These are phyloP conservation scores for Petrophora chlorosata DNA, from an alignment of 2,888 invertebrate genomes.

Conservation along the genomic window DNA sequence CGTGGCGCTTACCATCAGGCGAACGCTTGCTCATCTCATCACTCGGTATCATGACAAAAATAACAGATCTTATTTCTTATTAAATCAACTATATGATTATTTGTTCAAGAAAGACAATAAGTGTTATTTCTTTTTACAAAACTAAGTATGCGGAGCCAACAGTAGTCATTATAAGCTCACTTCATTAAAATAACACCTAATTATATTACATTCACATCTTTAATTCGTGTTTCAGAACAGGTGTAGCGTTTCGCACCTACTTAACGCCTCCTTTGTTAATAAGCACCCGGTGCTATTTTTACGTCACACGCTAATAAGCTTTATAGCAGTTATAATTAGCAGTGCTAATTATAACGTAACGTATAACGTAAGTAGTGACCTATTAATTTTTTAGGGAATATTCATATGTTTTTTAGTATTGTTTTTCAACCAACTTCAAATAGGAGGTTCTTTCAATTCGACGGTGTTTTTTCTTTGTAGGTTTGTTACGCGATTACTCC, in stretches of 20 bases:
- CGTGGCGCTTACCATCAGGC: no score
- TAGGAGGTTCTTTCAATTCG: no score
- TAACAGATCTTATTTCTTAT: no score
- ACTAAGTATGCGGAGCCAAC: background rate
- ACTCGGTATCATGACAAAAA: no score
- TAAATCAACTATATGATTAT: no score
- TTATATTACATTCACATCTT: background rate
- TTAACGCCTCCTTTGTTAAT: conserved; percentile 3
- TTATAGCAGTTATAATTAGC: background rate
- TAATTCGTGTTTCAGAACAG: conserved; percentile 1
- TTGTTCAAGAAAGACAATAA: no score
- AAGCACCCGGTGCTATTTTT: no score
- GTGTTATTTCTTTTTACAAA: background rate
- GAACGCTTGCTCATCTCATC: no score
- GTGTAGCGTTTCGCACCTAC: conserved; percentile 10
- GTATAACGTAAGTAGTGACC: background rate
- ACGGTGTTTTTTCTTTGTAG: no score
- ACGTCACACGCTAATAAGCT: background rate
- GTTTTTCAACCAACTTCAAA: no score
- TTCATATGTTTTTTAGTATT: background rate
- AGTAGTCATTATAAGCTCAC: background rate
- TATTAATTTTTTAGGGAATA: background rate
- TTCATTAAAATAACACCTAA: conserved; percentile 2
- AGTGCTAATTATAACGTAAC: background rate
- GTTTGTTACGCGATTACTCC: no score